These are phyloP conservation scores for Drosophila simulans DNA, from an alignment of 1,140 invertebrate species.

Conservation along the genomic window DNA sequence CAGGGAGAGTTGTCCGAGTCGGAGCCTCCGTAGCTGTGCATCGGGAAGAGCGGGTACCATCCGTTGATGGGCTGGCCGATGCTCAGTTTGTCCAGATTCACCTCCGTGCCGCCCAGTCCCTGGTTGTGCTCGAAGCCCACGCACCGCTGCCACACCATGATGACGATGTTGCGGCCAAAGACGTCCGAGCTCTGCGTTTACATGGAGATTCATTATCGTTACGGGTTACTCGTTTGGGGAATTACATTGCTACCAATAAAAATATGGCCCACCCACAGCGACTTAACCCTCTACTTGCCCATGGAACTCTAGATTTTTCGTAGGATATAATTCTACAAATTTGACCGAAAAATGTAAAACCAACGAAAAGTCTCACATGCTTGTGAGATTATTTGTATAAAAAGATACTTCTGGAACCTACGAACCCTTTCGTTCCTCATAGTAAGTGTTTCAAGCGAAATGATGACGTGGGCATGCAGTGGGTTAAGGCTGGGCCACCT, in stretches of 20 bases:
- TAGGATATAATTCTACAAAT: background rate
- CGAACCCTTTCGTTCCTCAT: too few species aligned
- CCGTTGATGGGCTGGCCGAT: conserved; percentile 91
- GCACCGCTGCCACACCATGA: conserved; percentile 95
- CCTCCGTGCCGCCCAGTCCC: conserved; percentile 93
- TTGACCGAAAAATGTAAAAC: too few species aligned
- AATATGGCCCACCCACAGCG: conserved; percentile 7
- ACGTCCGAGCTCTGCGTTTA: conserved; percentile 90
- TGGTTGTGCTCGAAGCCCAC: conserved; percentile 95
- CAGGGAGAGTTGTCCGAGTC: conserved; percentile 90
- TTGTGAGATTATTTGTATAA: too few species aligned
- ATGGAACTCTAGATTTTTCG: background rate
- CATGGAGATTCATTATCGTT: conserved; percentile 62
- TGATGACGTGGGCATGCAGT: background rate
- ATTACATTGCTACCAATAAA: conserved; percentile 60
- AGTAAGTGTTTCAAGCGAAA: background rate
- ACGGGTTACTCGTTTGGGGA: conserved; percentile 45
- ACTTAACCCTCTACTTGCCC: conserved; percentile 20
- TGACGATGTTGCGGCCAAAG: conserved; percentile 88
- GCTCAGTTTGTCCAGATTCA: conserved; percentile 91
- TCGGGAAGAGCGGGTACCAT: conserved; percentile 96
- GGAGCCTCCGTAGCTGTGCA: conserved; percentile 88
- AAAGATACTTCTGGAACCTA: background rate
- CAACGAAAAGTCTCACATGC: too few species aligned
- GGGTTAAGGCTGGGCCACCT: conserved; percentile 30